Evolutionary conservation across 2,888 invertebrate species (phyloP).

Genomic region (Bimastos eiseni): DNA sequence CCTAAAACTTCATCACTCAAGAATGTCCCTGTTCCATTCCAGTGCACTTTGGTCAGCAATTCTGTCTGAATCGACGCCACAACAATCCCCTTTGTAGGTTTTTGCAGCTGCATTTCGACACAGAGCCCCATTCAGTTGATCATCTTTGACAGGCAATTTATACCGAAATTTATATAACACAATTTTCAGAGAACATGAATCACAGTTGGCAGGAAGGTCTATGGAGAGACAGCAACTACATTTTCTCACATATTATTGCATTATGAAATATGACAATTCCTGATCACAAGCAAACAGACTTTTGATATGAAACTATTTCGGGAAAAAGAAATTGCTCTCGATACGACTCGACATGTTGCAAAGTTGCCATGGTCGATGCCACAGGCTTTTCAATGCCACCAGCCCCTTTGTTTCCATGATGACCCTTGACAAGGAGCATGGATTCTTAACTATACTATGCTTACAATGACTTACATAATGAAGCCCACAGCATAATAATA

Average conservation of each 20-base stretch:
- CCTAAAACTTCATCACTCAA: not conserved
- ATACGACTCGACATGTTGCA: not conserved
- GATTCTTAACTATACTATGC: too few species aligned
- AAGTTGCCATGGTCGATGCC: not conserved
- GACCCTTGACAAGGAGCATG: not conserved
- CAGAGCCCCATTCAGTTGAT: not conserved
- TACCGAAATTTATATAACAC: not conserved
- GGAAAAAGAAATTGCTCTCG: not conserved
- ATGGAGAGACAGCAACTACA: not conserved
- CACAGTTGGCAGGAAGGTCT: not conserved
- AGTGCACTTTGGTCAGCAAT: not conserved
- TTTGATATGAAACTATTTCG: not conserved
- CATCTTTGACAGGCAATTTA: not conserved
- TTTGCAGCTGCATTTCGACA: not conserved
- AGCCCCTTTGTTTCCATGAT: not conserved
- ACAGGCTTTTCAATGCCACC: not conserved
- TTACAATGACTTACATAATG: too few species aligned
- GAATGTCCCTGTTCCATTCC: too few species aligned
- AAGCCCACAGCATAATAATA: too few species aligned
- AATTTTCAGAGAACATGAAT: not conserved
- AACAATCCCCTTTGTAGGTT: not conserved
- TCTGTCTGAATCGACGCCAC: not conserved
- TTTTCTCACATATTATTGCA: not conserved
- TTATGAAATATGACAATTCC: not conserved
- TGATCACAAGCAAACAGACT: not conserved